Evolutionary conservation across 2,113 vertebrate genomes (phyloP), one percentile per base, ranked within the genome.

Genomic region (Spilogale gracilis): DNA sequence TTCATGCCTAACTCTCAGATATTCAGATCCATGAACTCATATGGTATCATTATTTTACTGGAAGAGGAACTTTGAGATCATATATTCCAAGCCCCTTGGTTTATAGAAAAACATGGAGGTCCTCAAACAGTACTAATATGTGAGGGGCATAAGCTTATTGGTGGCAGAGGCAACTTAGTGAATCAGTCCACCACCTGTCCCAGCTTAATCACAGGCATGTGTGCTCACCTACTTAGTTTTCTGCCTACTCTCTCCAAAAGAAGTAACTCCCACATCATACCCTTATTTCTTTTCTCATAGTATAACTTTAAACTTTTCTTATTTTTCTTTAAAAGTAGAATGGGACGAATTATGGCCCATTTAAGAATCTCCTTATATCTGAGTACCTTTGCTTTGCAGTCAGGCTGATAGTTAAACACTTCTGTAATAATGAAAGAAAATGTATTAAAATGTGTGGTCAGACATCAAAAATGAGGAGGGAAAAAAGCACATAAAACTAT

Each of bases 401-500:
- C 38, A 80, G 30, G 21, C 67, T 21, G 6, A 27, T 74, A 79
- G 14, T 89, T 74, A 88, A 95, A 82, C 60, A 89, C 11, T 65
- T 94, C 9, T 6, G 25, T 32, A 43, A 30, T 91, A 25, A 74
- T 79, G 91, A 73, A 30, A 88, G 18, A 91, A 80, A 90, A 89
- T 61, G 54, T 30, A 54, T 92, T 89, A 73, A 88, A 85, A 43
- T 95, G 1, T 54, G 5, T 83, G 10, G 23, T 48, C 30, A 48
- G 20, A 38, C 27, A 54, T 63, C 3, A 86, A 84, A 97, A 76
- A 67, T 63, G 38, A 67, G 45, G 43, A 78, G 45, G 50, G 69
- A 79, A 81, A 38, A 97, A 97, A 96, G 93, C 95, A 78, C 73
- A 90, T 94, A 96, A 90, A 97, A 97, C 27, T 81, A 23, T 98